A percentile compares a stretch with the other conserved stretches of the same genome.
phyloP scores from a whole-genome alignment of 2,888 invertebrate genomes.

The Dolichopus griseipennis region DNA sequence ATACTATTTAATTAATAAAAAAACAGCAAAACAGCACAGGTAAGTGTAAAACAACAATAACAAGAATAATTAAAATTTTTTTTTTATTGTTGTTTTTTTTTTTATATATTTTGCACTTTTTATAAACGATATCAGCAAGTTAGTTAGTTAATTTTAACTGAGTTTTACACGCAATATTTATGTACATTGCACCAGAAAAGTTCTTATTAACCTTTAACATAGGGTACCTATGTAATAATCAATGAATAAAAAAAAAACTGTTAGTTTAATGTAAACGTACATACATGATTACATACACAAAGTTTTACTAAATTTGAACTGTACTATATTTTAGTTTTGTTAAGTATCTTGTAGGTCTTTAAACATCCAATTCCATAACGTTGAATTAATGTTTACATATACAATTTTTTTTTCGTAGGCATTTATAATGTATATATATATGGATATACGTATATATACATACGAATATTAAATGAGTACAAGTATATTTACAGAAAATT shows the following conservation, averaged over 20 bases:
- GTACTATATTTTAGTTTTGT: background rate
- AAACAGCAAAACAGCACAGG: background rate
- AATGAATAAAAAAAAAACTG: background rate
- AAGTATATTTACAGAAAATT: too few relatives aligned
- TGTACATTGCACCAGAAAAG: constrained; percentile 1
- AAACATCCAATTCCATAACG: background rate
- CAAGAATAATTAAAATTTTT: background rate
- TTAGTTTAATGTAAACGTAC: background rate
- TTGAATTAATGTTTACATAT: too few relatives aligned
- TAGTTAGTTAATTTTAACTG: background rate
- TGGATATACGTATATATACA: too few relatives aligned
- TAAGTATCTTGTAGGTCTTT: background rate
- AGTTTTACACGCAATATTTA: constrained; percentile 6
- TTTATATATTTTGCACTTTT: background rate
- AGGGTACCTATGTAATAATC: background rate
- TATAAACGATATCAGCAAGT: constrained; percentile 6
- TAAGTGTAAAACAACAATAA: background rate
- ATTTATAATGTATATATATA: too few relatives aligned
- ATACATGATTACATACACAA: background rate
- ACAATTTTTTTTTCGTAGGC: too few relatives aligned
- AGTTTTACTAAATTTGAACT: too few relatives aligned
- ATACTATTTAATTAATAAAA: background rate
- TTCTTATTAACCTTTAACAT: background rate
- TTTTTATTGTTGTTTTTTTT: background rate
- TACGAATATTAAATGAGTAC: too few relatives aligned